Percentiles rank a stretch among this genome's conserved stretches.
phyloP scores from a whole-genome alignment of 30 jellyfish, hydroid and myxozoan genomes.

The Nemopilema nomurai region DNA sequence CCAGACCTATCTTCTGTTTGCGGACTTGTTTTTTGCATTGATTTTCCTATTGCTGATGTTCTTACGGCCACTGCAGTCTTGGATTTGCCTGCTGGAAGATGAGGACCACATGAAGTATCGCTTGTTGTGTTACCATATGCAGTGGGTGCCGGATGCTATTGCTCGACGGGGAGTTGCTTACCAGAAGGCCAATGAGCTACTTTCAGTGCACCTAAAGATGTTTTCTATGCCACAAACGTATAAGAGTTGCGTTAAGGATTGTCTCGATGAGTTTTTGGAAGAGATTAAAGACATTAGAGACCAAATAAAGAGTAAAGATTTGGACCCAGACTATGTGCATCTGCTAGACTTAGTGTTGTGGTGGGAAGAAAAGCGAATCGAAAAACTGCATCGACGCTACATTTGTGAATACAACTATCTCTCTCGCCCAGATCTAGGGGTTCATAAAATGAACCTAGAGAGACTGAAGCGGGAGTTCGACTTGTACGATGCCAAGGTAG shows the following conservation, averaged over 20 bases:
- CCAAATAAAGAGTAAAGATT: slow-evolving; percentile 47
- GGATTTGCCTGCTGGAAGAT: slow-evolving; percentile 88
- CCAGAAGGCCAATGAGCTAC: slow-evolving; percentile 53
- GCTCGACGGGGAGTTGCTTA: slow-evolving; percentile 29
- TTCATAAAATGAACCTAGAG: slow-evolving; percentile 57
- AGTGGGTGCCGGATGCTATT: slow-evolving; percentile 85
- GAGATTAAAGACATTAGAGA: slow-evolving; percentile 26
- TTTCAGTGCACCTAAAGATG: slow-evolving; percentile 51
- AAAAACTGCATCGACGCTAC: slow-evolving; percentile 48
- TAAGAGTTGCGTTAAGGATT: neutral
- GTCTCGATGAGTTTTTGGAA: slow-evolving; percentile 9
- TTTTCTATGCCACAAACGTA: slow-evolving; percentile 2
- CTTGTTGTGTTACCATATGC: slow-evolving; percentile 57
- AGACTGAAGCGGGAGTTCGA: slow-evolving; percentile 52
- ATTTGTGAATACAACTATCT: slow-evolving; percentile 61
- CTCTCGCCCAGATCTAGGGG: slow-evolving; percentile 67
- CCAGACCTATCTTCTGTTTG: slow-evolving; percentile 68
- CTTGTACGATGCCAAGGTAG: slow-evolving; percentile 34
- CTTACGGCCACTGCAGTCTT: slow-evolving; percentile 78
- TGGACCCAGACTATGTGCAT: slow-evolving; percentile 70
- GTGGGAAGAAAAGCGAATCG: slow-evolving; percentile 77
- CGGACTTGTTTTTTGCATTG: slow-evolving; percentile 56
- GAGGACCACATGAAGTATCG: slow-evolving; percentile 93
- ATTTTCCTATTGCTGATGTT: slow-evolving; percentile 68
- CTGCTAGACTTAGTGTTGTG: slow-evolving; percentile 49